Conservation (phyloP, 92 coral and sea anemone species). For the Phenganax subtilis region DNA sequence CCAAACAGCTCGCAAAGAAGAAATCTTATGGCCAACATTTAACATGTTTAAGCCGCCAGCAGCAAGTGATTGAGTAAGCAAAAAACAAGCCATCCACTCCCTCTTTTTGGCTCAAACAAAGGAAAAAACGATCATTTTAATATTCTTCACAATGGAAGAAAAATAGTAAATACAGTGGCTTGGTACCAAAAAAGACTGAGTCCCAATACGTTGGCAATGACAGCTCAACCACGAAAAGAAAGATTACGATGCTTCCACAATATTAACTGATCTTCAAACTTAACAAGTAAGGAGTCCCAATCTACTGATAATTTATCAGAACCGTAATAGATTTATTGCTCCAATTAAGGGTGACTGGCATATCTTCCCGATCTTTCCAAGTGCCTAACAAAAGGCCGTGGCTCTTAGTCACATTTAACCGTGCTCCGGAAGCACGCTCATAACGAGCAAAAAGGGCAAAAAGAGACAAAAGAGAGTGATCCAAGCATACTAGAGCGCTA, state of each 20-base stretch:
- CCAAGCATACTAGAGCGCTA: neutral
- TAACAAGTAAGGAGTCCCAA: constrained; percentile 32
- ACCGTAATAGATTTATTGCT: neutral
- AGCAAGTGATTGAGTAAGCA: neutral
- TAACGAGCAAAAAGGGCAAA: neutral
- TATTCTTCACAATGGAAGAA: neutral
- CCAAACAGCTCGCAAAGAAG: neutral
- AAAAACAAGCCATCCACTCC: neutral
- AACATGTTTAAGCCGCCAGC: neutral
- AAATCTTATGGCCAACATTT: neutral
- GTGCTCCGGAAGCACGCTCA: constrained; percentile 11
- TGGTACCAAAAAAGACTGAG: constrained; percentile 43
- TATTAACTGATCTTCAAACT: neutral
- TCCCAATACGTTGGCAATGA: constrained; percentile 30
- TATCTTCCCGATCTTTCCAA: neutral
- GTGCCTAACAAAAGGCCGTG: constrained; percentile 32
- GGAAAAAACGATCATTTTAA: neutral
- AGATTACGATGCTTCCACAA: constrained; percentile 27
- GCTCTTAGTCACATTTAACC: neutral
- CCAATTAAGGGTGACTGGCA: constrained; percentile 4
- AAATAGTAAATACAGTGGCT: constrained; percentile 42
- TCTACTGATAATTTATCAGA: neutral
- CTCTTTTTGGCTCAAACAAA: constrained; percentile 38
- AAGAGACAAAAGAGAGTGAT: neutral
- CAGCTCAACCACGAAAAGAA: neutral